Evolutionary conservation across 2,113 vertebrate genomes (phyloP), one percentile per base, ranked within the genome.

Genomic region (Gasterosteus nipponicus): DNA sequence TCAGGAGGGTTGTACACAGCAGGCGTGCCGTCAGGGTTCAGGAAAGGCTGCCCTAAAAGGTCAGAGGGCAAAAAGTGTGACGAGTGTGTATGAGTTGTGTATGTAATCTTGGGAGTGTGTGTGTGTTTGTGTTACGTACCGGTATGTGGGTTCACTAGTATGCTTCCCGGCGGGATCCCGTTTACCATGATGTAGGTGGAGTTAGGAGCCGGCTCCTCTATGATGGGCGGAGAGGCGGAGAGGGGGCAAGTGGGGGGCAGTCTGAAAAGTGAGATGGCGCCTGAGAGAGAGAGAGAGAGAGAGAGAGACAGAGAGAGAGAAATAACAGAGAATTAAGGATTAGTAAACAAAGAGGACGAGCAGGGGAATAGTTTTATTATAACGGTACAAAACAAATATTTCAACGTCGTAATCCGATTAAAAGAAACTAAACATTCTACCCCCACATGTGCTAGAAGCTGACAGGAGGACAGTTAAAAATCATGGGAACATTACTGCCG

Each of bases 61-160:
- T 35, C 46, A 63, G 65, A 79, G 35, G 41, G 46, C 49, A 15
- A 47, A 15, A 47, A 69, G 31, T 38, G 14, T 64, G 47, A 83
- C 54, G 26, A 71, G 73, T 47, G 63, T 69, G 54, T 22, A n/a
- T 47, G 15, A 63, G 39, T 26, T 51, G 7, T 56, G n/a, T 29
- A 1, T 41, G 39, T 59, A 73, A 42, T 63, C 6, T 29, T 57
- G 19, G 38, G 47, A 44, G 26, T 39, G 41, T 62, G 60, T 53
- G 16, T 68, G n/a, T 49, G 49, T 64, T 54, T 63, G 68, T 64
- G 39, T 49, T 69, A 64, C 12, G 22, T 81, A 99, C 97, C 97
- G 93, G 97, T 99, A 57, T 96, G 96, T 0, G 97, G 97, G 88
- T 98, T 99, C 73, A 99, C 91, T 41, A 99, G 92, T 85, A 99